These are phyloP conservation scores for Phyllotis vaccarum DNA, from an alignment of 2,797 vertebrate species.

Conservation along the genomic window DNA sequence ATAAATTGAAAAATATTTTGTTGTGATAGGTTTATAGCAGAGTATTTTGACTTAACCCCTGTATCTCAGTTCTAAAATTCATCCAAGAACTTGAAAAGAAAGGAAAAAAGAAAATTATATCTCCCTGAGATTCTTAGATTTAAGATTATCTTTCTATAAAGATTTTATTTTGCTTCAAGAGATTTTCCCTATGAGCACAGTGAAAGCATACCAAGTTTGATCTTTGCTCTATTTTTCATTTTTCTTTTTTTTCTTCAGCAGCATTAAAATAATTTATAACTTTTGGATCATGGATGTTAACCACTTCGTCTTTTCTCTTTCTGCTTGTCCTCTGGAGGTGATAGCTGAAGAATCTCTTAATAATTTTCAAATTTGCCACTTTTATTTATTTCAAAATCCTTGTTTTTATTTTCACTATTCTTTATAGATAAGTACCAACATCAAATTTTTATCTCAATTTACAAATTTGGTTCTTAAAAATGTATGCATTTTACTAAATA, in stretches of 20 bases:
- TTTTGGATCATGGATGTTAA: neutral
- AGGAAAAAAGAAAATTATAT: neutral
- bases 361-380: slow-evolving; percentile 6
- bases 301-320: neutral
- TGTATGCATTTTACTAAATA: neutral
- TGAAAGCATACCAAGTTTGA: slow-evolving; percentile 5
- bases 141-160: neutral
- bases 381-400: neutral
- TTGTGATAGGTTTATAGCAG: neutral
- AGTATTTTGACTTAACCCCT: neutral
- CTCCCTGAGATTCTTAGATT: slow-evolving; percentile 9
- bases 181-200: neutral
- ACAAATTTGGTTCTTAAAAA: neutral
- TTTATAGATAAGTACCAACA: neutral
- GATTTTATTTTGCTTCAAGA: slow-evolving; percentile 51
- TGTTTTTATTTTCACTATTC: neutral
- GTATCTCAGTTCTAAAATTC: neutral
- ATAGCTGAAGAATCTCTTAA: neutral
- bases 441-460: slow-evolving; percentile 49
- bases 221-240: neutral
- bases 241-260: neutral
- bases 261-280: neutral
- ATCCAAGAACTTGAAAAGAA: neutral
- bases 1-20: slow-evolving; percentile 3
- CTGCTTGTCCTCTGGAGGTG: neutral